These are phyloP conservation scores for Cercocebus atys DNA, from an alignment of 2,113 vertebrate species.

Conservation along the genomic window DNA sequence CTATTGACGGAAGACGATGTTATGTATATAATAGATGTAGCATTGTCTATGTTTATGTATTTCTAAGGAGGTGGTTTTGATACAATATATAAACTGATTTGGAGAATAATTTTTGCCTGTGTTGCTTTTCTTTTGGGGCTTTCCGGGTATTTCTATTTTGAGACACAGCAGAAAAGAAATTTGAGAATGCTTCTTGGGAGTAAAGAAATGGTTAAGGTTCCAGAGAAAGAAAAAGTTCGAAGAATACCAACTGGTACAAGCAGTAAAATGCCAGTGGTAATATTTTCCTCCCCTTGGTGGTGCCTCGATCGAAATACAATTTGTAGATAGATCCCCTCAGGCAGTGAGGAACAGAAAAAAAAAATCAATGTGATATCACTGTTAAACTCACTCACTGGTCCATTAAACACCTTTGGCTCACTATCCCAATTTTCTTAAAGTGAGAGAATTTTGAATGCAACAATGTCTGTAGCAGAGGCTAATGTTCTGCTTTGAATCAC, in stretches of 20 bases:
- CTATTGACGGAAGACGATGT: background rate
- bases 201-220: background rate
- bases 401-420: background rate
- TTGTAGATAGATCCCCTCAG: background rate
- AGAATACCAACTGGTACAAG: background rate
- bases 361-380: background rate
- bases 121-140: background rate
- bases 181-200: background rate
- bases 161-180: background rate
- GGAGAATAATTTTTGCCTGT: slow-evolving; percentile 40
- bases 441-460: background rate
- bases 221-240: background rate
- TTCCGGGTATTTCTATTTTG: background rate
- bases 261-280: background rate
- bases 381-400: background rate
- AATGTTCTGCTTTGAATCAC: background rate
- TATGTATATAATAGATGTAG: slow-evolving; percentile 55
- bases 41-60: slow-evolving; percentile 23
- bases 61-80: slow-evolving; percentile 48
- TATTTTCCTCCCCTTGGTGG: background rate
- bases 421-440: background rate
- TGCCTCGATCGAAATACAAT: background rate
- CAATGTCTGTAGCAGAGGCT: background rate
- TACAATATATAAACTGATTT: slow-evolving; percentile 69
- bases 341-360: background rate